Conservation (phyloP, 2,888 invertebrate genomes). For the Melinaea marsaeus region DNA sequence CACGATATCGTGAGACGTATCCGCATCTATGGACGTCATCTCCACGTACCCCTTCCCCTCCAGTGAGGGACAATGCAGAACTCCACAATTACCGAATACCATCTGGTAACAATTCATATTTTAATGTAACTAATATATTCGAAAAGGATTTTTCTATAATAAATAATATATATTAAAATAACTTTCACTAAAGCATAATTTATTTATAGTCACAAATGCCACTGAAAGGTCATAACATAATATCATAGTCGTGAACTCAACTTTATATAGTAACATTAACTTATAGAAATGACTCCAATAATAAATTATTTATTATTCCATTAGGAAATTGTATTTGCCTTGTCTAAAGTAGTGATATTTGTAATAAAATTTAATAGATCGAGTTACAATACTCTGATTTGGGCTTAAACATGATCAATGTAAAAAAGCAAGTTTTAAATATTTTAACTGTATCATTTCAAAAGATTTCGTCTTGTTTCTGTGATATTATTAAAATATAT, state of each 20-base stretch:
- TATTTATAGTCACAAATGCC: conserved; percentile 20
- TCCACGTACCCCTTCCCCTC: conserved; percentile 97
- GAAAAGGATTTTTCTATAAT: not conserved
- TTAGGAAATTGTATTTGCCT: too few species aligned
- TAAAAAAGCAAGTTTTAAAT: too few species aligned
- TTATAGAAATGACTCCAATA: too few species aligned
- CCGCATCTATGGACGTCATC: conserved; percentile 96
- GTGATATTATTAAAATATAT: too few species aligned
- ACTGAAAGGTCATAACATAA: conserved; percentile 25
- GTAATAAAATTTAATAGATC: too few species aligned
- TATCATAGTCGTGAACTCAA: conserved; percentile 19
- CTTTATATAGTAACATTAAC: conserved; percentile 6
- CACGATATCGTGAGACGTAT: conserved; percentile 94
- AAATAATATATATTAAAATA: not conserved
- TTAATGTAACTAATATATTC: too few species aligned
- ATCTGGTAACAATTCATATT: conserved; percentile 78
- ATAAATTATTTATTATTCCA: too few species aligned
- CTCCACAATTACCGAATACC: conserved; percentile 97
- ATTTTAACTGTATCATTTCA: too few species aligned
- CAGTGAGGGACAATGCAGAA: conserved; percentile 82
- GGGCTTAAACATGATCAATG: too few species aligned
- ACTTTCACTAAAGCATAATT: not conserved
- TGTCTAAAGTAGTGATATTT: too few species aligned
- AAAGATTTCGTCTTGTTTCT: too few species aligned
- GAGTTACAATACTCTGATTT: too few species aligned